Conservation (phyloP, 2,888 invertebrate genomes). For the Uropetala carovei region DNA sequence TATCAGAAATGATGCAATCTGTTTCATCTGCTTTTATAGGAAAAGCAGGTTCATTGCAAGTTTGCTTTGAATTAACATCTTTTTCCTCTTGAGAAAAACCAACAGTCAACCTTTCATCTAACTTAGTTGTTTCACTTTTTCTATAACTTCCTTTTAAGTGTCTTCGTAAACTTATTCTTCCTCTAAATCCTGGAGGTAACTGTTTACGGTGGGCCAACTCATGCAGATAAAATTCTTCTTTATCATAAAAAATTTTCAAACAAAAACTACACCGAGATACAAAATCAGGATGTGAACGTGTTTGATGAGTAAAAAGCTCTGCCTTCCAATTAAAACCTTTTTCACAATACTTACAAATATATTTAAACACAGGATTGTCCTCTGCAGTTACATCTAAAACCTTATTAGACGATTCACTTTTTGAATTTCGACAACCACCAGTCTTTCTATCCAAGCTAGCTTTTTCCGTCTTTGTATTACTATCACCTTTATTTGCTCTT, state of each 20-base stretch:
- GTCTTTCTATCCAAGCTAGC: neutral
- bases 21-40: neutral
- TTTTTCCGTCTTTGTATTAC: neutral
- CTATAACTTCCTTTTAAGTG: neutral
- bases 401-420: neutral
- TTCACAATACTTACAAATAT: slow-evolving; percentile 13
- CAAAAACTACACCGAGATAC: slow-evolving; percentile 50
- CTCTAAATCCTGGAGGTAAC: neutral
- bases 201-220: slow-evolving; percentile 19
- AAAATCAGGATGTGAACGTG: slow-evolving; percentile 9
- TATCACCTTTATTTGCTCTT: neutral
- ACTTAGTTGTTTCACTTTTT: neutral
- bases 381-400: neutral
- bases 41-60: neutral
- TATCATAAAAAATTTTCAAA: slow-evolving; percentile 45
- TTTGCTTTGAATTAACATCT: neutral
- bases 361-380: neutral
- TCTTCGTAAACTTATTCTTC: neutral
- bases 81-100: neutral
- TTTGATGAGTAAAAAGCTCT: slow-evolving; percentile 50
- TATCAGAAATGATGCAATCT: neutral
- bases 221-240: slow-evolving; percentile 25
- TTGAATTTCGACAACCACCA: neutral
- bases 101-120: neutral
- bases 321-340: slow-evolving; percentile 33